Percentiles rank a stretch among this genome's conserved stretches.
Evolutionary conservation across 2,888 invertebrate genomes (phyloP).

Genomic region (Malthinus flaveolus): DNA sequence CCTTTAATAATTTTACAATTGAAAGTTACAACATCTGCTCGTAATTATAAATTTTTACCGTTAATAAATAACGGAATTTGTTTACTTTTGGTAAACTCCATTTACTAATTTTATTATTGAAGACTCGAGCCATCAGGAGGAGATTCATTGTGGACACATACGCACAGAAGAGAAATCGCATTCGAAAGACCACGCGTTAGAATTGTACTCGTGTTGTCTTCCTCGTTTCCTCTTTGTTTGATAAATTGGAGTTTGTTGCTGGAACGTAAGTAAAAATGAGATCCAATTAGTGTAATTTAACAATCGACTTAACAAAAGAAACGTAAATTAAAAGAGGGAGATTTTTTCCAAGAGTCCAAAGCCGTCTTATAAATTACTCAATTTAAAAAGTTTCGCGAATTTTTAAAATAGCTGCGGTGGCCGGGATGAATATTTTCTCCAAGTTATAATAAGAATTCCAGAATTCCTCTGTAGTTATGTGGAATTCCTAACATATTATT

Average conservation of each 20-base stretch:
- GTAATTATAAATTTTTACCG: not conserved
- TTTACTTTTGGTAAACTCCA: constrained; percentile 13
- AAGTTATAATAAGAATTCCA: constrained; percentile 11
- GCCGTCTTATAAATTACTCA: constrained; percentile 7
- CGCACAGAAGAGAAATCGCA: constrained; percentile 14
- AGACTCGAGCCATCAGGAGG: constrained; percentile 14
- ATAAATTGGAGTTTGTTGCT: constrained; percentile 18
- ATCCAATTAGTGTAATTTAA: constrained; percentile 1
- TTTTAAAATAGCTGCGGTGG: constrained; percentile 6
- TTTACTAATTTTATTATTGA: constrained; percentile 12
- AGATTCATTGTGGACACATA: constrained; percentile 18
- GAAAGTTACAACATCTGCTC: too few relatives aligned
- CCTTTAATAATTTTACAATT: too few relatives aligned
- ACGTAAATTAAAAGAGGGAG: constrained; percentile 1
- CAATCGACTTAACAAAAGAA: constrained; percentile 1
- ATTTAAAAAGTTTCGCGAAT: constrained; percentile 8
- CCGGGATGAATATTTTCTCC: not conserved
- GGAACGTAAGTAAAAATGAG: too few relatives aligned
- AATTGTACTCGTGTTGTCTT: constrained; percentile 11
- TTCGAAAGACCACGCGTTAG: constrained; percentile 16
- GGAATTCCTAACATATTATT: constrained; percentile 20
- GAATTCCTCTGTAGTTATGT: constrained; percentile 11
- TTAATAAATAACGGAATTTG: constrained; percentile 13
- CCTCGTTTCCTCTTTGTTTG: constrained; percentile 18
- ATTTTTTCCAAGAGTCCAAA: too few relatives aligned